phyloP scores from a whole-genome alignment of 1,140 invertebrate species.

The Melipona quadrifasciata region DNA sequence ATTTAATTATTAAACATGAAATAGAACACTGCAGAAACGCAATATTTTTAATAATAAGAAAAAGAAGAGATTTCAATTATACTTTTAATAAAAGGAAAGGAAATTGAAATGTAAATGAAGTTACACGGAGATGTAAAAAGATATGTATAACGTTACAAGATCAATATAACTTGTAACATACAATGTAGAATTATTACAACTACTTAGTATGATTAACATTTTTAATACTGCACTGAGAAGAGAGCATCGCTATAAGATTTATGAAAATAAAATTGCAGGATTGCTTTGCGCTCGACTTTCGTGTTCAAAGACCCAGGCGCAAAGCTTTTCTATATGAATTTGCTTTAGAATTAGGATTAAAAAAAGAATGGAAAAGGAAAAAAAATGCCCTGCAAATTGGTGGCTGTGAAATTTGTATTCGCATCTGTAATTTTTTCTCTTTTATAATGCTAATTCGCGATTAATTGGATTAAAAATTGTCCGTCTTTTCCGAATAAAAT shows the following conservation, averaged over 20 bases:
- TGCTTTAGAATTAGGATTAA: background rate
- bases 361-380: no score
- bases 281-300: background rate
- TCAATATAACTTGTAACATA: constrained; percentile 5
- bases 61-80: background rate
- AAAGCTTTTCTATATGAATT: background rate
- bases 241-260: no score
- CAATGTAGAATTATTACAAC: background rate
- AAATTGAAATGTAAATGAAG: background rate
- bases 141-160: background rate
- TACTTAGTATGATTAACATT: background rate
- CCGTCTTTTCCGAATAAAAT: background rate
- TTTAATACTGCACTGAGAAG: background rate
- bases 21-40: background rate
- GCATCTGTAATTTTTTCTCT: constrained; percentile 23
- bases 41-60: background rate
- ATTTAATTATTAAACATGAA: background rate
- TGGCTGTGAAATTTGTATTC: constrained; percentile 60
- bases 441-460: background rate
- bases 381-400: constrained; percentile 20
- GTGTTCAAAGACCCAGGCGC: background rate
- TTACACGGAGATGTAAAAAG: background rate
- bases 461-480: background rate
- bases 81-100: background rate
- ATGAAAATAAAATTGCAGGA: background rate